A percentile compares a stretch with the other conserved stretches of the same genome.
These are phyloP conservation scores for Drosophila conformis DNA, from an alignment of 2,888 invertebrate genomes.

Conservation along the genomic window DNA sequence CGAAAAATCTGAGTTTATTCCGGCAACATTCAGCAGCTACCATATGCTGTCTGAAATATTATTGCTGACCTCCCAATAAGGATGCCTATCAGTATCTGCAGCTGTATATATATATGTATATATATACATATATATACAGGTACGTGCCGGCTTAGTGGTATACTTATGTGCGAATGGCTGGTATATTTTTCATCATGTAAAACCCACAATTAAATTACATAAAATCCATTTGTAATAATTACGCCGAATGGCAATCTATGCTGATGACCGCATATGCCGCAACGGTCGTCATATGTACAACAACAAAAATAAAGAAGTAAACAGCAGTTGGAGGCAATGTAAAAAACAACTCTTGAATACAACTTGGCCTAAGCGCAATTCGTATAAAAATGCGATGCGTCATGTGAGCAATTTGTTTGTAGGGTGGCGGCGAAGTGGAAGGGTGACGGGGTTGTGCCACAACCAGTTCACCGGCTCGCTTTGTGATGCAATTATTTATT, in stretches of 20 bases:
- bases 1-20: neutral
- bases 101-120: neutral
- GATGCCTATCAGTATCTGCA: neutral
- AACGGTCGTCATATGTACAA: constrained; percentile 63
- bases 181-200: constrained; percentile 78
- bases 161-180: constrained; percentile 65
- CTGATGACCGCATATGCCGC: constrained; percentile 65
- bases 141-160: constrained; percentile 23
- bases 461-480: constrained; percentile 79
- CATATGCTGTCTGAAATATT: constrained; percentile 16
- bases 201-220: constrained; percentile 82
- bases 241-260: constrained; percentile 78
- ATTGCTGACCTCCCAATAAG: constrained; percentile 12
- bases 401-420: constrained; percentile 76
- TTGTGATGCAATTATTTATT: constrained; percentile 78
- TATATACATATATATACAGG: neutral
- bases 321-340: constrained; percentile 10
- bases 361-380: constrained; percentile 52
- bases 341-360: constrained; percentile 32
- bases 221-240: constrained; percentile 83
- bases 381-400: constrained; percentile 75
- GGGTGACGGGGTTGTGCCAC: constrained; percentile 64
- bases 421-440: constrained; percentile 20
- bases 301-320: constrained; percentile 5
- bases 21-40: constrained; percentile 1